Percentiles rank a stretch among this genome's conserved stretches.
Evolutionary conservation across 2,797 vertebrate genomes (phyloP).

Genomic region (Lemur catta): DNA sequence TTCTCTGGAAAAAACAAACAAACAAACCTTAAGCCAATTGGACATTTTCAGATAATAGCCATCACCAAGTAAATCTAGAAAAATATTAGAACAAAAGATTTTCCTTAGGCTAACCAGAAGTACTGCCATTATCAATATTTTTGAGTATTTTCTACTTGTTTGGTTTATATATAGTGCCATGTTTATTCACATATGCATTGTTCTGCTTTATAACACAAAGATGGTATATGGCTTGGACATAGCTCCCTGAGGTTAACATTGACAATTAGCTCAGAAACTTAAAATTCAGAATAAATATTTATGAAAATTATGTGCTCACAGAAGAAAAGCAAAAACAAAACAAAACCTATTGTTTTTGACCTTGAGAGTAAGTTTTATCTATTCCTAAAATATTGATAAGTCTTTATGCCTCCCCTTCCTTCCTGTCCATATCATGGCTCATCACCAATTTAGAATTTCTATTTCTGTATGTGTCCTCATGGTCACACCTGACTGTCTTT

Average conservation of each 20-base stretch:
- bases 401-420: slow-evolving; percentile 73
- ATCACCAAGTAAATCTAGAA: not conserved
- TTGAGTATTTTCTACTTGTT: not conserved
- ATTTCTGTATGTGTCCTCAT: not conserved
- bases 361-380: slow-evolving; percentile 80
- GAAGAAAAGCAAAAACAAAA: slow-evolving; percentile 68
- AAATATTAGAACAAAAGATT: not conserved
- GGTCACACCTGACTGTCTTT: slow-evolving; percentile 54
- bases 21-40: not conserved
- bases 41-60: not conserved
- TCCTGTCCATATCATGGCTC: not conserved
- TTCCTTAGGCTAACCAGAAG: not conserved
- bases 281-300: slow-evolving; percentile 77
- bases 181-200: not conserved
- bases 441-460: not conserved
- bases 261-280: slow-evolving; percentile 74
- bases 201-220: not conserved
- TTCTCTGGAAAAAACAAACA: not conserved
- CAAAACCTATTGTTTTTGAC: slow-evolving; percentile 78
- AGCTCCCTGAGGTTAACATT: not conserved
- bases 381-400: slow-evolving; percentile 80
- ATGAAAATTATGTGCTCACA: slow-evolving; percentile 75
- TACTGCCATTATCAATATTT: not conserved
- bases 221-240: no score
- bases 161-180: not conserved